Evolutionary conservation across 2,797 vertebrate species (phyloP), one percentile per base, ranked within the genome.

Genomic region (Apogon talboti): DNA sequence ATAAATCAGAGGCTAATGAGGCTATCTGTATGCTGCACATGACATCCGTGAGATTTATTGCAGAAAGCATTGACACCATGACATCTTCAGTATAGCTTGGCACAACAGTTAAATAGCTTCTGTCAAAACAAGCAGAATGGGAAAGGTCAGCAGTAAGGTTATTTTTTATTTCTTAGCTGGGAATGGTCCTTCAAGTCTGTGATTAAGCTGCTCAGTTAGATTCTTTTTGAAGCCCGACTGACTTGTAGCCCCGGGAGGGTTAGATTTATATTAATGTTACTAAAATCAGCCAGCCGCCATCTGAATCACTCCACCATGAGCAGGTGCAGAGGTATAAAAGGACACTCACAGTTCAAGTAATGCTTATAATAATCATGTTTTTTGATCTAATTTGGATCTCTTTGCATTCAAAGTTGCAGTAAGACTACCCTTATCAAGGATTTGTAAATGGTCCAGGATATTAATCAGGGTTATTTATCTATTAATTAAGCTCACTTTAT

Each of bases 1-100:
- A 81, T 86, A 76, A 84, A 86, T 87, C 86, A 79, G 50, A 56
- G 43, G 12, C 53, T 89, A 87, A 89, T 88, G 84, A 88, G 80
- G 70, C 72, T 52, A 70, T 89, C 67, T 87, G 76, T 80, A 82
- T 81, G 71, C 80, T 49, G 56, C 66, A 56, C 38, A 14, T 79
- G 62, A 71, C 78, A 66, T 47, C 42, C 28, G 41, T 57, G 21
- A 81, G 72, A 84, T 72, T 78, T 49, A 73, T 56, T 18, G 64
- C 69, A 40, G 59, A 28, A 18, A 53, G 16, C 58, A 1, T 13
- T 48, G 49, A 63, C 57, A 45, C 60, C 0, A 0, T 45, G 52
- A 54, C 50, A 47, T 76, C 71, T 38, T 42, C 50, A 1, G 8
- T 33, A 24, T 16, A 14, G 48, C 48, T 56, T 2, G 16, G 41